phyloP scores from a whole-genome alignment of 1,140 invertebrate genomes.

The Drosophila ironensis region DNA sequence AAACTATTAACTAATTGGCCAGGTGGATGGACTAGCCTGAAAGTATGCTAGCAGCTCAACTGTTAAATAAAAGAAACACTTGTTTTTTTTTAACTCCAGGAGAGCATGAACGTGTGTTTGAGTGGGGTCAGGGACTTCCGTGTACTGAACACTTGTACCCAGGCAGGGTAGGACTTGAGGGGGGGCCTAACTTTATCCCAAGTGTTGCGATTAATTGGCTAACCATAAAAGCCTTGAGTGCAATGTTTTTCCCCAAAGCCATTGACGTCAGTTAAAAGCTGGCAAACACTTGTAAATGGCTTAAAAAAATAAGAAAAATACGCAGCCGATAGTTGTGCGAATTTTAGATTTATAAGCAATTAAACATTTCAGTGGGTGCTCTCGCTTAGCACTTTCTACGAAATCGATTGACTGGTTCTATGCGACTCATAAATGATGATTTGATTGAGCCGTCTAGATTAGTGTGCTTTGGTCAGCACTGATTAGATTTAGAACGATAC shows the following conservation, averaged over 20 bases:
- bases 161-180: neutral
- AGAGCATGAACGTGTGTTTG: neutral
- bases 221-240: neutral
- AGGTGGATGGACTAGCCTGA: conserved; percentile 13
- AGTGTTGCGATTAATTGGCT: neutral
- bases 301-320: neutral
- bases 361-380: neutral
- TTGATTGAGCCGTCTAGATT: conserved; percentile 54
- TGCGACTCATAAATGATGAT: conserved; percentile 51
- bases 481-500: conserved; percentile 58
- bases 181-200: neutral
- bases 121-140: neutral
- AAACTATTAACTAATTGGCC: neutral
- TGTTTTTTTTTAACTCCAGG: neutral
- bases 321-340: conserved; percentile 34
- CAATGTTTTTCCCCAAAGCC: neutral
- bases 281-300: neutral
- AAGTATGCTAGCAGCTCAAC: conserved; percentile 23
- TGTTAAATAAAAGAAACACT: neutral
- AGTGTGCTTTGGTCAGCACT: conserved; percentile 11
- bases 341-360: neutral
- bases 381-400: too few species aligned
- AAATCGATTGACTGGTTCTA: conserved; percentile 26
- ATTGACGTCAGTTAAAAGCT: conserved; percentile 12
- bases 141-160: neutral